A percentile compares a stretch with the other conserved stretches of the same genome.
Conservation (phyloP, 1,140 invertebrate species). For the Andricus grossulariae region DNA sequence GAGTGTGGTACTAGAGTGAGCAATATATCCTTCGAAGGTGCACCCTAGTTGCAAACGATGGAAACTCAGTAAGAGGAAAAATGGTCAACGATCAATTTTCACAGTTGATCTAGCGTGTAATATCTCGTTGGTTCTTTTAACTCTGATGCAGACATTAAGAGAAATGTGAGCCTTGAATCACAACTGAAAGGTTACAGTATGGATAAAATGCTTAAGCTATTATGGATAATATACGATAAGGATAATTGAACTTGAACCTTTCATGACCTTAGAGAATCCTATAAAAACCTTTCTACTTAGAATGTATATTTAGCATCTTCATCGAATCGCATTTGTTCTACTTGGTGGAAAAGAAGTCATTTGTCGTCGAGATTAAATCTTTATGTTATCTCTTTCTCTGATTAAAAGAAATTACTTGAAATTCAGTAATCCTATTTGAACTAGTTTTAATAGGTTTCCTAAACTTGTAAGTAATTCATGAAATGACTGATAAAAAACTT, state of each 20-base stretch:
- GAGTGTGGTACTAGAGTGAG: conserved; percentile 42
- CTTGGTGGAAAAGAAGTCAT: too few species aligned
- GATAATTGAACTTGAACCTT: conserved; percentile 23
- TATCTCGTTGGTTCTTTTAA: conserved; percentile 44
- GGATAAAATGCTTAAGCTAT: neutral
- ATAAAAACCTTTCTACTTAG: neutral
- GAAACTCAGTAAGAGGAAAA: conserved; percentile 38
- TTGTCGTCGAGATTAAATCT: too few species aligned
- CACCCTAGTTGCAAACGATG: conserved; percentile 39
- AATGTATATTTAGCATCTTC: neutral
- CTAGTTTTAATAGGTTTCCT: too few species aligned
- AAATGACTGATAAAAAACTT: too few species aligned
- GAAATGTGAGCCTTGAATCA: conserved; percentile 45
- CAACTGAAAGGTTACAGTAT: conserved; percentile 36
- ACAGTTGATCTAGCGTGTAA: conserved; percentile 45
- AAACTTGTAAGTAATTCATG: too few species aligned
- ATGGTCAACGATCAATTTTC: conserved; percentile 47
- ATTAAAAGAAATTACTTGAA: too few species aligned
- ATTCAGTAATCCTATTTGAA: too few species aligned
- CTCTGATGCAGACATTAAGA: conserved; percentile 39
- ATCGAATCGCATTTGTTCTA: neutral
- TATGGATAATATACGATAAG: neutral
- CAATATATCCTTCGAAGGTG: conserved; percentile 39
- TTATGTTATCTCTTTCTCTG: too few species aligned
- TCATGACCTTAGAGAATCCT: neutral